Base-by-base conservation (phyloP, 2,888 invertebrate species). In the Lordiphosa andalusiaca region DNA sequence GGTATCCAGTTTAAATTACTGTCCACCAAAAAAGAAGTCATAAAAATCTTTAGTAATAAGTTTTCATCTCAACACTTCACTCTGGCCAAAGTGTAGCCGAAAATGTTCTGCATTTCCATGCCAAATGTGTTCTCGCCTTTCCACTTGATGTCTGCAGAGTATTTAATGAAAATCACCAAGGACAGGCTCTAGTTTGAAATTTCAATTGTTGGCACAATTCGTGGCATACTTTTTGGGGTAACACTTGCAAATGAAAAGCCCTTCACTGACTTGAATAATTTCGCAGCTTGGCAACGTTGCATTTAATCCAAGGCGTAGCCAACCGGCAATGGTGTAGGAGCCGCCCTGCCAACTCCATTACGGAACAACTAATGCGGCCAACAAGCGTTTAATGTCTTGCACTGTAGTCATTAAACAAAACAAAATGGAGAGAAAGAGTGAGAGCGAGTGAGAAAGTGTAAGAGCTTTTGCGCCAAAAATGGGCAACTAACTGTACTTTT, bases 341-440 rank as follows among this genome's bases (percentile, higher is more conserved):
- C 30, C 36, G 53, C 49, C 53, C 52, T 77, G 76, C 84, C 73
- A 80, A 80, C 70, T 72, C 63, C 67, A 75, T 75, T 72, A 83
- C 40, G 63, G 66, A 76, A 80, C 67, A 64, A 65, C 65, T 67
- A 83, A 77, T 83, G 76, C 67, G 81, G 76, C 76, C 76, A 77
- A 83, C 76, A 63, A 76, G 73, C 70, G 70, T 76, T 77, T 73
- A 77, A 77, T 84, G 73, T 62, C 77, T 70, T 61, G 66, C 75
- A 65, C 73, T 76, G 71, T 66, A 77, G 84, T 76, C 84, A 76
- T 84, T 77, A 81, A 67, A 58, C 51, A 53, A 47, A 51, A 30
- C 30, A 30, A 58, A 67, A 57, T 30, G 9, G 42, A 12, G 30
- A 56, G 67, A 53, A 49, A 58, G 39, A 48, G 40, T 37, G 53